Percentiles rank a stretch among this genome's conserved stretches.
These are phyloP conservation scores for Sylvilagus floridanus DNA, from an alignment of 2,797 vertebrate genomes.

Conservation along the genomic window DNA sequence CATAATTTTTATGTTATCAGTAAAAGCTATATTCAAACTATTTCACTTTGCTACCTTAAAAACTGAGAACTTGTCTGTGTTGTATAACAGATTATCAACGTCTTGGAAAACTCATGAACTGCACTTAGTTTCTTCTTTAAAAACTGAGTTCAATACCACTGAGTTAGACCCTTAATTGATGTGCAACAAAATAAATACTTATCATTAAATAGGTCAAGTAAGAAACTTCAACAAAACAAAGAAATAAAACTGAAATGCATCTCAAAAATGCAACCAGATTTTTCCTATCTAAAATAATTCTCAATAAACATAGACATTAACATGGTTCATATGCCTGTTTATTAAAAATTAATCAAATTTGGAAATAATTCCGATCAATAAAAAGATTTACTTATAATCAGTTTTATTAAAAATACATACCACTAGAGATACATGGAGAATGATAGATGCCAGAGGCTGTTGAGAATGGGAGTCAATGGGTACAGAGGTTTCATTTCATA, in stretches of 20 bases:
- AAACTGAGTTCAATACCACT: conserved; percentile 49
- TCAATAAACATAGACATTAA: background rate
- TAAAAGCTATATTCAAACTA: conserved; percentile 69
- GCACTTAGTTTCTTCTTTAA: conserved; percentile 53
- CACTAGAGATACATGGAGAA: background rate
- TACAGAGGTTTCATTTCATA: background rate
- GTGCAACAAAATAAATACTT: conserved; percentile 60
- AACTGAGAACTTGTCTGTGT: conserved; percentile 40
- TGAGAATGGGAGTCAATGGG: background rate
- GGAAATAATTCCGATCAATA: conserved; percentile 51
- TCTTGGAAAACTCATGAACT: conserved; percentile 56
- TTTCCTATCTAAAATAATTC: conserved; percentile 43
- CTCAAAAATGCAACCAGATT: conserved; percentile 57
- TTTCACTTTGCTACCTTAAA: conserved; percentile 70
- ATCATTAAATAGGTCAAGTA: conserved; percentile 30
- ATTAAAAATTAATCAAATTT: conserved; percentile 36
- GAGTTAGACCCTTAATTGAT: conserved; percentile 57
- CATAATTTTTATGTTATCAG: conserved; percentile 64
- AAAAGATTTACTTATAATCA: background rate
- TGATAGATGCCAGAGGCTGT: background rate
- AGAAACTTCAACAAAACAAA: conserved; percentile 60
- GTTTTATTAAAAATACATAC: conserved; percentile 59
- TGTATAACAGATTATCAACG: background rate
- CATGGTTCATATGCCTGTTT: conserved; percentile 22
- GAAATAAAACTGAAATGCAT: conserved; percentile 57